Evolutionary conservation across 1,140 invertebrate species (phyloP), one percentile per base, ranked within the genome.

Genomic region (Drosophila murphyi): DNA sequence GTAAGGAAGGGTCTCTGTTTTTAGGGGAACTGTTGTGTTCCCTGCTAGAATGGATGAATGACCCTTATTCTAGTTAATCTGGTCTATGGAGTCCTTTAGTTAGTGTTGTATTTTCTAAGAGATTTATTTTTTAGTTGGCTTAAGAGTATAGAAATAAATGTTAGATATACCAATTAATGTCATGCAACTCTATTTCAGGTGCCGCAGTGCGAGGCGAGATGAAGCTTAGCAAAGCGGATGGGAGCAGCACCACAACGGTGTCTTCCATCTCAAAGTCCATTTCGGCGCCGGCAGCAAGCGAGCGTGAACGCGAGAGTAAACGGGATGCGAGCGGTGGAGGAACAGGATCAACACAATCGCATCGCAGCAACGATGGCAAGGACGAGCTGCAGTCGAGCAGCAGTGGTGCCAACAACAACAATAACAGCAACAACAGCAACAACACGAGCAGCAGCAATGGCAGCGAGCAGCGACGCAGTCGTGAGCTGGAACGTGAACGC

Each of bases 281-380:
- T 4, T 43, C 72, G 0, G 43, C 69, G 3, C 12, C 51, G 1
- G 61, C 75, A 2, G 35, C 29, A 20, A 82, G 37, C 43, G 83
- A 87, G 4, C 83, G 83, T 1, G 83, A 88, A 8, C 83, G 83
- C 2, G 83, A 88, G 8, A 71, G 59, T 32, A 89, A 80, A 10
- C 73, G 59, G 12, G 72, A 81, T 6, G 62, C 72, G 5, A 2
- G 39, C 35, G 50, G 62, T 5, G 59, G 64, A 6, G 29, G 10
- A 10, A 32, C 47, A 79, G 8, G 82, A 87, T 20, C 20, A 7
- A 55, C 80, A 0, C 76, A 72, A 10, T 80, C 82, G 4, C 45
- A 54, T 65, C 72, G 78, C 20, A 50, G 47, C 56, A 69, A 57
- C 20, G 72, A 87, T 5, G 67, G 61, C n/a, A 72, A 60, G 55